phyloP scores from a whole-genome alignment of 2,888 invertebrate species.

The Apocheima hispidaria region DNA sequence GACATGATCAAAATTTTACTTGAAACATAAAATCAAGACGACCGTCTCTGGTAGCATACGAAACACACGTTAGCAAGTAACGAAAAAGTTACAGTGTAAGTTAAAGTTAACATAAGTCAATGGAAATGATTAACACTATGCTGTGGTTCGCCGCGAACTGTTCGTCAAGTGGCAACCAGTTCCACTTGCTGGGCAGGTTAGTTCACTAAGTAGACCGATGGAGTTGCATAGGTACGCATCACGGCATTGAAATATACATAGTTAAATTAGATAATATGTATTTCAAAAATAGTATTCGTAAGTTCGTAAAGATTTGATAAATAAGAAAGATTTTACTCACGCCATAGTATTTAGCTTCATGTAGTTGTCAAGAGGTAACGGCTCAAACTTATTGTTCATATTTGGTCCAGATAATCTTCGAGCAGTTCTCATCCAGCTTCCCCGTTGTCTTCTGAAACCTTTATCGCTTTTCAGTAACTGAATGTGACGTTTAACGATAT shows the following conservation, averaged over 20 bases:
- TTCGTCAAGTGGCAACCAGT: constrained; percentile 67
- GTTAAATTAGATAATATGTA: no score
- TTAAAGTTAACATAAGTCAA: constrained; percentile 57
- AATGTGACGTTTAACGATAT: constrained; percentile 81
- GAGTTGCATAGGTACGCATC: constrained; percentile 58
- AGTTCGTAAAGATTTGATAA: neutral
- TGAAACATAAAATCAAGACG: constrained; percentile 12
- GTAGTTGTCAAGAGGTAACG: constrained; percentile 72
- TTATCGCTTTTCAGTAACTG: constrained; percentile 80
- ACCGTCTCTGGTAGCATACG: constrained; percentile 22
- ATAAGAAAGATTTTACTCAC: constrained; percentile 67
- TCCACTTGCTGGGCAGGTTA: constrained; percentile 64
- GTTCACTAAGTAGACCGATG: constrained; percentile 64
- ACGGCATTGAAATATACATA: constrained; percentile 51
- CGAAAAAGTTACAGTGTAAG: constrained; percentile 50
- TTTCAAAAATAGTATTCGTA: constrained; percentile 12
- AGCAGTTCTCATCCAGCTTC: constrained; percentile 81
- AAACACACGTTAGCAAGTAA: constrained; percentile 40
- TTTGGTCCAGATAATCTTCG: constrained; percentile 75
- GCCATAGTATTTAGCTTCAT: constrained; percentile 81
- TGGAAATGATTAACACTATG: constrained; percentile 66
- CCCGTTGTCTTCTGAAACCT: constrained; percentile 79
- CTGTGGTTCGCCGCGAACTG: constrained; percentile 57
- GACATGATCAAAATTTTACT: constrained; percentile 16
- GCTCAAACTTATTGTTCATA: constrained; percentile 66